Evolutionary conservation across 2,113 vertebrate genomes (phyloP).

Genomic region (Heteronetta atricapilla): DNA sequence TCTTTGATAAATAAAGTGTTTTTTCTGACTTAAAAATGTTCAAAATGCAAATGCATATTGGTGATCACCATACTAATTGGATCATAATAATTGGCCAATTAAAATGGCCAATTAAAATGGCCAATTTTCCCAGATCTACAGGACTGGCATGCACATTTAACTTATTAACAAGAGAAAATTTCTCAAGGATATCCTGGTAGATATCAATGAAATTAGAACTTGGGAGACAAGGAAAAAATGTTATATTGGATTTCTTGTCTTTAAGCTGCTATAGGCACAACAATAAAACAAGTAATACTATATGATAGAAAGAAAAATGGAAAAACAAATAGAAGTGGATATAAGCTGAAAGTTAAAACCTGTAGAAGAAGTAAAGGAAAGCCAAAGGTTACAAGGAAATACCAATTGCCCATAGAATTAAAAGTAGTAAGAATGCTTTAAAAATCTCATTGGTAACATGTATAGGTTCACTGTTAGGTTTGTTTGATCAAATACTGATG

Average conservation of each 20-base stretch:
- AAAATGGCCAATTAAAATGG: neutral
- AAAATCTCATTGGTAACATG: neutral
- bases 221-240: neutral
- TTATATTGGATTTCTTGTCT: neutral
- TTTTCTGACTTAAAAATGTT: neutral
- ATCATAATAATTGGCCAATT: neutral
- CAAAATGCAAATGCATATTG: neutral
- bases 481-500: constrained; percentile 7
- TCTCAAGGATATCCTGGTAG: neutral
- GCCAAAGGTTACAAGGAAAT: neutral
- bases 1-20: neutral
- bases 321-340: neutral
- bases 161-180: neutral
- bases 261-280: neutral
- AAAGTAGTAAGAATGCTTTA: neutral
- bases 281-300: neutral
- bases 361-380: neutral
- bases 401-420: neutral
- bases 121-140: neutral
- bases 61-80: neutral
- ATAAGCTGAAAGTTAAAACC: neutral
- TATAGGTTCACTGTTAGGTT: neutral
- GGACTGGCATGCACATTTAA: neutral
- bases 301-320: neutral
- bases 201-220: neutral